These are phyloP conservation scores for Echinops telfairi DNA, from an alignment of 2,113 vertebrate species.

Conservation along the genomic window DNA sequence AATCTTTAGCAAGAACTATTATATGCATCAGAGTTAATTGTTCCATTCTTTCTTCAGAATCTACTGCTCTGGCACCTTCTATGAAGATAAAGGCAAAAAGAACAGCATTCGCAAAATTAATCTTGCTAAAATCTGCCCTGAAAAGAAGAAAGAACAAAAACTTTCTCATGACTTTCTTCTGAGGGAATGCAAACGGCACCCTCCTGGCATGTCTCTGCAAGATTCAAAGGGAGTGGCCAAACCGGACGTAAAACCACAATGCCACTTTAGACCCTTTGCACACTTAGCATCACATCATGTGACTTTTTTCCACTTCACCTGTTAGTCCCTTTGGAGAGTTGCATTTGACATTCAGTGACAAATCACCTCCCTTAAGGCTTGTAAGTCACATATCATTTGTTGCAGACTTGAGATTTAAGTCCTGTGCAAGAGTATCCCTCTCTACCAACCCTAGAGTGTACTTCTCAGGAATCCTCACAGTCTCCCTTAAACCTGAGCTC, in stretches of 20 bases:
- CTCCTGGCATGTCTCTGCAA: not conserved
- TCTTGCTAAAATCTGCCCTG: not conserved
- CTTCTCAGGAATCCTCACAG: not conserved
- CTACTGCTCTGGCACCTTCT: not conserved
- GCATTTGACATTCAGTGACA: slow-evolving; percentile 59
- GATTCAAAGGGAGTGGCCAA: not conserved
- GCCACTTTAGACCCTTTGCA: not conserved
- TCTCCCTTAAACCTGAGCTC: not conserved
- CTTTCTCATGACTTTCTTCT: not conserved
- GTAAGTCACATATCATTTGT: slow-evolving; percentile 27
- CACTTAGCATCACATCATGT: not conserved
- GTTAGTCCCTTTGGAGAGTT: slow-evolving; percentile 32
- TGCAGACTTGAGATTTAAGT: slow-evolving; percentile 50
- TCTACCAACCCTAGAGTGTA: not conserved
- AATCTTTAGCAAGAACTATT: not conserved
- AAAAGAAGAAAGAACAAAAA: slow-evolving; percentile 1
- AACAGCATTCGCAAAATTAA: not conserved
- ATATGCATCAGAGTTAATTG: not conserved
- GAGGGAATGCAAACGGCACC: not conserved
- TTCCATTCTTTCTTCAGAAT: not conserved
- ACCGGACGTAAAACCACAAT: not conserved
- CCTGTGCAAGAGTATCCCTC: not conserved
- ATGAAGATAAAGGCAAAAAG: not conserved
- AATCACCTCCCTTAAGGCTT: slow-evolving; percentile 46
- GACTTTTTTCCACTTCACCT: slow-evolving; percentile 52